Conservation (phyloP, 2,888 invertebrate genomes). For the Drosophila kanekoi region DNA sequence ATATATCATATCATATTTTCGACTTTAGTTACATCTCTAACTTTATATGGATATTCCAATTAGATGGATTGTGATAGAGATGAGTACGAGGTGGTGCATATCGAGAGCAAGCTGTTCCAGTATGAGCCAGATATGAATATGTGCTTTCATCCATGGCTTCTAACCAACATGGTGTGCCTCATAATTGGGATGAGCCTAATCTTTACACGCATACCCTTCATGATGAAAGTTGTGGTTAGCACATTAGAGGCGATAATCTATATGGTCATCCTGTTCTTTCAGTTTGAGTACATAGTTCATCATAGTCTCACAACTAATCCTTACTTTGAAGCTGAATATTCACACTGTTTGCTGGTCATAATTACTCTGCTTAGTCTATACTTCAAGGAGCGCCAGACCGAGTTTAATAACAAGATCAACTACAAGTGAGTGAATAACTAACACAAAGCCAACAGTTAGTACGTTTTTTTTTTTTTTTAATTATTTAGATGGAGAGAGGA, state of each 20-base stretch:
- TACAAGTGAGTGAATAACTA: slow-evolving; percentile 86
- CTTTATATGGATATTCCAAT: not conserved
- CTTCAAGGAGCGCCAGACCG: slow-evolving; percentile 95
- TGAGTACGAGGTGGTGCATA: slow-evolving; percentile 5
- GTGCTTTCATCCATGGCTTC: slow-evolving; percentile 84
- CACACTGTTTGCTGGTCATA: slow-evolving; percentile 90
- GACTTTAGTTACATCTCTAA: too few species aligned
- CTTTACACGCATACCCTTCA: slow-evolving; percentile 93
- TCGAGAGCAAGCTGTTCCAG: slow-evolving; percentile 56
- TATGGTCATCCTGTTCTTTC: slow-evolving; percentile 88
- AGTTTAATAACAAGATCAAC: slow-evolving; percentile 94
- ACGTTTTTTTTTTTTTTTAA: too few species aligned
- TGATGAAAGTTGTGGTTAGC: slow-evolving; percentile 88
- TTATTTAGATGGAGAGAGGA: slow-evolving; percentile 87
- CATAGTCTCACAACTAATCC: slow-evolving; percentile 90
- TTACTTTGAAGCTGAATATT: slow-evolving; percentile 88
- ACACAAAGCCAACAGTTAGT: too few species aligned
- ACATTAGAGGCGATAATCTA: slow-evolving; percentile 89
- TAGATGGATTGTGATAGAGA: slow-evolving; percentile 33
- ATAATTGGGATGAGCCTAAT: slow-evolving; percentile 90
- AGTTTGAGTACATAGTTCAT: slow-evolving; percentile 86
- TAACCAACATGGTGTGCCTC: slow-evolving; percentile 86
- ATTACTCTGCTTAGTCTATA: slow-evolving; percentile 91
- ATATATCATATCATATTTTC: not conserved
- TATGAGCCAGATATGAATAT: slow-evolving; percentile 28